Evolutionary conservation across 2,888 invertebrate species (phyloP).

Genomic region (Lasioglossum oenotherae): DNA sequence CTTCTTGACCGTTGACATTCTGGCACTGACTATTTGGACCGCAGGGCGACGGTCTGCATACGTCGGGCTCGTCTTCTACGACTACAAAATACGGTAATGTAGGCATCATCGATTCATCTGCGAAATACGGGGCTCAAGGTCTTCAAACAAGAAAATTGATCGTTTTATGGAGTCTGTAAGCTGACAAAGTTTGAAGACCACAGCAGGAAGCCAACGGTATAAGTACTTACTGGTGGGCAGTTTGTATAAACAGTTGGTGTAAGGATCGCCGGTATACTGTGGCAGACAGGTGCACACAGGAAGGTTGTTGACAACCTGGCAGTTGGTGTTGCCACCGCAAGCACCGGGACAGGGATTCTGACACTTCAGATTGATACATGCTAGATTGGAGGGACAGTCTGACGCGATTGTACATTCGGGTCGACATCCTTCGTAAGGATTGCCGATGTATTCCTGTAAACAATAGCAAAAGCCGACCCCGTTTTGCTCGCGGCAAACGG

Average conservation of each 20-base stretch:
- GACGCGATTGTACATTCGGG: constrained; percentile 84
- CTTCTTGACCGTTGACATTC: constrained; percentile 83
- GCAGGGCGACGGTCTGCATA: constrained; percentile 85
- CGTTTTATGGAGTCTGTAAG: not conserved
- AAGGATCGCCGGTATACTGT: constrained; percentile 89
- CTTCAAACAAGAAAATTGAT: not conserved
- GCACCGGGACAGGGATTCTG: constrained; percentile 85
- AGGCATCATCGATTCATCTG: not conserved
- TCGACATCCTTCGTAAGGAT: constrained; percentile 87
- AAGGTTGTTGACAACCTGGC: constrained; percentile 91
- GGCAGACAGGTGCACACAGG: constrained; percentile 91
- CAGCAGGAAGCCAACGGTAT: not conserved
- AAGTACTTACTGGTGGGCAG: constrained; percentile 49
- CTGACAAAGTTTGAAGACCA: not conserved
- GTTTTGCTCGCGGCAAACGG: constrained; percentile 89
- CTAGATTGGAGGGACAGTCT: constrained; percentile 84
- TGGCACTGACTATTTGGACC: constrained; percentile 85
- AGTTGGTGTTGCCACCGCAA: constrained; percentile 87
- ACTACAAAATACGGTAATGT: constrained; percentile 35
- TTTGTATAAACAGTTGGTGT: constrained; percentile 86
- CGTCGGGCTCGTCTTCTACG: constrained; percentile 68
- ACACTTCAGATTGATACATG: constrained; percentile 85
- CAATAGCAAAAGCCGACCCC: constrained; percentile 92
- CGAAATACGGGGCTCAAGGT: not conserved
- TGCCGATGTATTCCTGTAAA: constrained; percentile 89